These are phyloP conservation scores for Sorex maritimensis DNA, from an alignment of 2,797 vertebrate species.

Conservation along the genomic window DNA sequence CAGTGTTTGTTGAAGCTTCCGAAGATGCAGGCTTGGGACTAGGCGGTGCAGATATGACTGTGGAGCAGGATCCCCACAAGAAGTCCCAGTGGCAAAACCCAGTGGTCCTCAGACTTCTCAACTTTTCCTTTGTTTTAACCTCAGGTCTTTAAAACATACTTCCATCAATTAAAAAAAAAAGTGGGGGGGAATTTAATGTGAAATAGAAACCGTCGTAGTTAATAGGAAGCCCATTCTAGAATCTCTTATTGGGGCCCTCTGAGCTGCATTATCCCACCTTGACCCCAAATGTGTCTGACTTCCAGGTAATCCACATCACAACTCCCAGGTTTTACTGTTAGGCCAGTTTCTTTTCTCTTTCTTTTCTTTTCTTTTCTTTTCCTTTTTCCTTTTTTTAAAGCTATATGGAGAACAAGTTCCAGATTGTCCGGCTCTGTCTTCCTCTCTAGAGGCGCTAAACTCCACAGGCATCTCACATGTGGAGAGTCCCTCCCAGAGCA, in stretches of 20 bases:
- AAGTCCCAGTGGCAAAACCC: no score
- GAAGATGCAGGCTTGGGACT: not conserved
- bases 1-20: not conserved
- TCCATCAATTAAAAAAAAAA: constrained; percentile 16
- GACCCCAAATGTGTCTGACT: not conserved
- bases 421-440: not conserved
- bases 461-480: not conserved
- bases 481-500: no score
- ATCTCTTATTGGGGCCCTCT: not conserved
- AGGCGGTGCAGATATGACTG: not conserved
- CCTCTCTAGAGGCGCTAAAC: not conserved
- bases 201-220: no score
- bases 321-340: constrained; percentile 23
- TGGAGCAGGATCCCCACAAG: not conserved
- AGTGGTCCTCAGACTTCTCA: not conserved
- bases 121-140: not conserved
- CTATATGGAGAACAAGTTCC: not conserved
- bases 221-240: not conserved
- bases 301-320: not conserved
- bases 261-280: not conserved
- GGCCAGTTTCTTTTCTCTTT: not conserved
- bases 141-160: not conserved
- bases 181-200: no score
- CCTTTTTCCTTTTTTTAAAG: no score
- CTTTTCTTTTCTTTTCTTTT: no score